A percentile compares a stretch with the other conserved stretches of the same genome.
Conservation (phyloP, 2,888 invertebrate genomes). For the Pandemis cinnamomeana region DNA sequence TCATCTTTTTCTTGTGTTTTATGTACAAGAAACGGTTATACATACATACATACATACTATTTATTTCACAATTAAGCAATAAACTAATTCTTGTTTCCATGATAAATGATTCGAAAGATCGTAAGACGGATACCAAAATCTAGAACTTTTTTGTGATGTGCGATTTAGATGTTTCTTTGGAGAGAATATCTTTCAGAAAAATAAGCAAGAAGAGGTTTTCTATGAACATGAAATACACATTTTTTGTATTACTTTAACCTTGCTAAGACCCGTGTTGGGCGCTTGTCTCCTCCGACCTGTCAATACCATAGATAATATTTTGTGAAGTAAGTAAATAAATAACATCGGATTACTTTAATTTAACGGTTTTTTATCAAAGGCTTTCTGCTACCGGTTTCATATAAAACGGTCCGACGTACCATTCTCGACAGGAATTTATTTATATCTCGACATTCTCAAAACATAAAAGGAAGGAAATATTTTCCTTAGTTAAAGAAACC, state of each 20-base stretch:
- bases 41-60: no score
- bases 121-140: no score
- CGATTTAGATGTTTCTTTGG: background rate
- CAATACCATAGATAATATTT: background rate
- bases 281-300: background rate
- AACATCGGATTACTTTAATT: conserved; percentile 17
- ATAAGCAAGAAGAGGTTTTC: background rate
- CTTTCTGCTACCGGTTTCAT: conserved; percentile 35
- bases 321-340: background rate
- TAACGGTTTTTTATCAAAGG: conserved; percentile 20
- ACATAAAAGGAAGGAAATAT: conserved; percentile 48
- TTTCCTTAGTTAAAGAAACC: conserved; percentile 46
- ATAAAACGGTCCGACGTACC: conserved; percentile 51
- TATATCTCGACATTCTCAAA: conserved; percentile 49
- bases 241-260: background rate
- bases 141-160: no score
- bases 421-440: conserved; percentile 51
- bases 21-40: no score
- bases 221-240: background rate
- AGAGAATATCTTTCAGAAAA: background rate
- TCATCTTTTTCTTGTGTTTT: no score
- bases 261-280: background rate
- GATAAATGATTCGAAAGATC: no score
- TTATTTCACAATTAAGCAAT: no score
- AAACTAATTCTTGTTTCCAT: no score